phyloP scores from a whole-genome alignment of 2,797 vertebrate species.

The Poeciliopsis turneri region DNA sequence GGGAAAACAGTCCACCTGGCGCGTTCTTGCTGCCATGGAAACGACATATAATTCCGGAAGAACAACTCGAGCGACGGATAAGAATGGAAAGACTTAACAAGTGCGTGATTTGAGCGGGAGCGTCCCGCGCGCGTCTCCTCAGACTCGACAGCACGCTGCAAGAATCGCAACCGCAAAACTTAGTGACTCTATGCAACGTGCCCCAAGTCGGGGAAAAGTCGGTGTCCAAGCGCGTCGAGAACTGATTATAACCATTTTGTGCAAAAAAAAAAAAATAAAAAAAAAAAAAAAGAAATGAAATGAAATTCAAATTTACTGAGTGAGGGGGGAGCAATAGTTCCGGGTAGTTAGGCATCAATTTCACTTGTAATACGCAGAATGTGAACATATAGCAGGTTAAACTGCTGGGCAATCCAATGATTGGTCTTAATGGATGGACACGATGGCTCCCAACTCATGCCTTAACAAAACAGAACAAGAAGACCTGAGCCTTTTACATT shows the following conservation, averaged over 20 bases:
- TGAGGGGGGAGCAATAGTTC: slow-evolving; percentile 42
- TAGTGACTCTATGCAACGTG: neutral
- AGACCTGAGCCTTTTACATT: slow-evolving; percentile 11
- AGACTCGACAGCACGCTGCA: neutral
- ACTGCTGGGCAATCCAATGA: slow-evolving; percentile 43
- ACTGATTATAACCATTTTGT: slow-evolving; percentile 60
- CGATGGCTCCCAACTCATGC: slow-evolving; percentile 31
- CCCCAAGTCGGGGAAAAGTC: neutral
- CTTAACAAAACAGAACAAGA: slow-evolving; percentile 26
- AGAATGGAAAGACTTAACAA: neutral
- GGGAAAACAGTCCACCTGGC: slow-evolving; percentile 7
- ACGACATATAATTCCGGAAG: slow-evolving; percentile 29
- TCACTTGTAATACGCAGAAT: slow-evolving; percentile 70
- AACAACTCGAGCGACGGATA: neutral
- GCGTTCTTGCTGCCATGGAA: slow-evolving; percentile 43
- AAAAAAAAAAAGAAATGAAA: slow-evolving; percentile 43
- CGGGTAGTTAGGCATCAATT: slow-evolving; percentile 72
- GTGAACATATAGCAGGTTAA: slow-evolving; percentile 64
- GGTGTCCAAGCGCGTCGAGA: neutral
- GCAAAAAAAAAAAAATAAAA: slow-evolving; percentile 15
- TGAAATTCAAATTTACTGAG: slow-evolving; percentile 65
- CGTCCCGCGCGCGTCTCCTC: neutral
- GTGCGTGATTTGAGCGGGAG: neutral
- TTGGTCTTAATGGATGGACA: slow-evolving; percentile 55
- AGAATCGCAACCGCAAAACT: neutral